A percentile compares a stretch with the other conserved stretches of the same genome.
phyloP scores from a whole-genome alignment of 1,140 invertebrate genomes.

The Mamestra configurata region DNA sequence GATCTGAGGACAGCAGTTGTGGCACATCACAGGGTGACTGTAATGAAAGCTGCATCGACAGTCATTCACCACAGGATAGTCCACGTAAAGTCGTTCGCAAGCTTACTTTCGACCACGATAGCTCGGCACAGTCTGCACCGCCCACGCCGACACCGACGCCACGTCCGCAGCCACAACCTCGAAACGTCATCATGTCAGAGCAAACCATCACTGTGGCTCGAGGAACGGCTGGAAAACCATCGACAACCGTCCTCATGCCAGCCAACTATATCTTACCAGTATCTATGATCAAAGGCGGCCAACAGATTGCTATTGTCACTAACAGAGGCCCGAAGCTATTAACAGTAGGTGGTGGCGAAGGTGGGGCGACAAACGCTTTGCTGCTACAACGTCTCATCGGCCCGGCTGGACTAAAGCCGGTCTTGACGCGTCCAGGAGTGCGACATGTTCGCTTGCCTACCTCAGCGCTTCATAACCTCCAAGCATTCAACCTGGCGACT shows the following conservation, averaged over 20 bases:
- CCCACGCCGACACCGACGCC: slow-evolving; percentile 51
- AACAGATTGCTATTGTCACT: slow-evolving; percentile 92
- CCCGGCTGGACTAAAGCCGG: slow-evolving; percentile 84
- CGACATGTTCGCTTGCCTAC: slow-evolving; percentile 84
- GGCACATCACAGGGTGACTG: slow-evolving; percentile 89
- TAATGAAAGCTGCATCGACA: slow-evolving; percentile 81
- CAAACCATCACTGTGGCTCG: slow-evolving; percentile 85
- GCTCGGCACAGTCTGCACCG: slow-evolving; percentile 45
- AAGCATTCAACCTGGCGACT: slow-evolving; percentile 81
- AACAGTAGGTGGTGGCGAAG: slow-evolving; percentile 85
- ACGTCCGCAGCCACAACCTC: slow-evolving; percentile 76
- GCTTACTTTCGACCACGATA: slow-evolving; percentile 82
- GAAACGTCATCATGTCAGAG: slow-evolving; percentile 89
- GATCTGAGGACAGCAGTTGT: slow-evolving; percentile 92
- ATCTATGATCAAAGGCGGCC: slow-evolving; percentile 91
- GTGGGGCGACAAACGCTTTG: slow-evolving; percentile 88
- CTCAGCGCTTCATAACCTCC: slow-evolving; percentile 84
- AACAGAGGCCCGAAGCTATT: slow-evolving; percentile 90
- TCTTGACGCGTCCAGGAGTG: slow-evolving; percentile 81
- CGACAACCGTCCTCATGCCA: slow-evolving; percentile 90
- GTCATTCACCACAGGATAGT: slow-evolving; percentile 85
- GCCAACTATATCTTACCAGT: slow-evolving; percentile 92
- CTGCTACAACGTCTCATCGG: slow-evolving; percentile 83
- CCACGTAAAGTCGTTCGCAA: slow-evolving; percentile 84
- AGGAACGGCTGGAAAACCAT: slow-evolving; percentile 83